A percentile compares a stretch with the other conserved stretches of the same genome.
phyloP scores from a whole-genome alignment of 1,140 invertebrate genomes.

The Nymphalis io region DNA sequence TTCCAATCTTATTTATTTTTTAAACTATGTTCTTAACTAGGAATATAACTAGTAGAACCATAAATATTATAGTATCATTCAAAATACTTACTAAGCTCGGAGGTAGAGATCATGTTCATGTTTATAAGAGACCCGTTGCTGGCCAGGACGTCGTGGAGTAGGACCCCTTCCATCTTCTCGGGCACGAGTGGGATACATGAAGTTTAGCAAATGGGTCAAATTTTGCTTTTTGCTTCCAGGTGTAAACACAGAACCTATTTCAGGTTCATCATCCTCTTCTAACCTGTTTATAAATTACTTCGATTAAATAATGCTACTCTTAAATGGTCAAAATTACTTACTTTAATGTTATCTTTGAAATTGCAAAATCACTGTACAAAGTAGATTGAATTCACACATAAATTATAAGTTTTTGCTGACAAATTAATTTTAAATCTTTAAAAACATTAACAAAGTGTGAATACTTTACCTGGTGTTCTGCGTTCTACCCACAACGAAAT shows the following conservation, averaged over 20 bases:
- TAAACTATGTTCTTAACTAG: too few relatives aligned
- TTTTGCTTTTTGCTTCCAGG: slow-evolving; percentile 95
- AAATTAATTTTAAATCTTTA: background rate
- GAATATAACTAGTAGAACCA: too few relatives aligned
- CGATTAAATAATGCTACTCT: background rate
- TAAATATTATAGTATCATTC: too few relatives aligned
- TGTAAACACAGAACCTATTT: slow-evolving; percentile 90
- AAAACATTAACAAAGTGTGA: background rate
- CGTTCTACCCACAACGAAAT: slow-evolving; percentile 84
- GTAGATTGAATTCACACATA: too few relatives aligned
- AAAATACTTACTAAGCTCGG: slow-evolving; percentile 92
- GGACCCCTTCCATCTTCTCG: slow-evolving; percentile 47
- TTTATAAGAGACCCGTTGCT: slow-evolving; percentile 81
- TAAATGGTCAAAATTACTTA: too few relatives aligned
- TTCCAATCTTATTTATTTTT: too few relatives aligned
- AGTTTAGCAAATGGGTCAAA: slow-evolving; percentile 95
- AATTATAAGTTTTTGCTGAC: background rate
- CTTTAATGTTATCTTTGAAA: too few relatives aligned
- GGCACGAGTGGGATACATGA: slow-evolving; percentile 86
- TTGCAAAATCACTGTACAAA: too few relatives aligned
- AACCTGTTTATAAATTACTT: slow-evolving; percentile 50
- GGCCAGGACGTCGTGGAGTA: slow-evolving; percentile 55
- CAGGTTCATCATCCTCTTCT: slow-evolving; percentile 82
- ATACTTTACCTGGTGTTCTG: slow-evolving; percentile 83
- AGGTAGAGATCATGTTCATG: slow-evolving; percentile 94